Percentiles rank a stretch among this genome's conserved stretches.
These are phyloP conservation scores for Melieria crassipennis DNA, from an alignment of 2,888 invertebrate species.

Conservation along the genomic window DNA sequence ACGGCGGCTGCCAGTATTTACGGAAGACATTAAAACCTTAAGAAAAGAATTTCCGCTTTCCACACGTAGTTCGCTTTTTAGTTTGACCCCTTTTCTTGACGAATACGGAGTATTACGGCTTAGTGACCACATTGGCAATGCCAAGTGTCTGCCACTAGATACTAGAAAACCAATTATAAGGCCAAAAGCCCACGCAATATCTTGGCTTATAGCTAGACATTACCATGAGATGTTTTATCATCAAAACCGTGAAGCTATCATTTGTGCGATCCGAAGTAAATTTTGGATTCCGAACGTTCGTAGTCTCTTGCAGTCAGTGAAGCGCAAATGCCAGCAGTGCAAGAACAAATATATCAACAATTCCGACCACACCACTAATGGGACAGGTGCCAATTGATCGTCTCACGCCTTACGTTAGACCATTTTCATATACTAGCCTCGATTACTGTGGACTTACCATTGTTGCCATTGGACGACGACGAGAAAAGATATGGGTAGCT, in stretches of 20 bases:
- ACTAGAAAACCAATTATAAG: conserved; percentile 17
- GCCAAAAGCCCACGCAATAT: conserved; percentile 7
- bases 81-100: conserved; percentile 13
- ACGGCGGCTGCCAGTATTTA: no score
- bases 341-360: neutral
- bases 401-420: conserved; percentile 8
- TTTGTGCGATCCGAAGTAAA: conserved; percentile 11
- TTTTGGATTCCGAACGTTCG: conserved; percentile 7
- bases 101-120: conserved; percentile 8
- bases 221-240: conserved; percentile 12
- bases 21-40: conserved; percentile 9
- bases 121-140: conserved; percentile 12
- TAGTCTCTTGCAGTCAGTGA: neutral
- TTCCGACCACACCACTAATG: conserved; percentile 8
- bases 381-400: conserved; percentile 9
- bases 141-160: conserved; percentile 5
- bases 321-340: neutral
- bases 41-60: conserved; percentile 5
- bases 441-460: conserved; percentile 20
- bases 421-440: conserved; percentile 10
- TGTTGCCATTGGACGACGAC: conserved; percentile 14
- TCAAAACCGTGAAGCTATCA: conserved; percentile 15
- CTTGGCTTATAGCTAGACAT: conserved; percentile 17
- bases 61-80: conserved; percentile 11
- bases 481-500: conserved; percentile 21